phyloP scores from a whole-genome alignment of 2,797 vertebrate species.

The Antennarius maculatus region DNA sequence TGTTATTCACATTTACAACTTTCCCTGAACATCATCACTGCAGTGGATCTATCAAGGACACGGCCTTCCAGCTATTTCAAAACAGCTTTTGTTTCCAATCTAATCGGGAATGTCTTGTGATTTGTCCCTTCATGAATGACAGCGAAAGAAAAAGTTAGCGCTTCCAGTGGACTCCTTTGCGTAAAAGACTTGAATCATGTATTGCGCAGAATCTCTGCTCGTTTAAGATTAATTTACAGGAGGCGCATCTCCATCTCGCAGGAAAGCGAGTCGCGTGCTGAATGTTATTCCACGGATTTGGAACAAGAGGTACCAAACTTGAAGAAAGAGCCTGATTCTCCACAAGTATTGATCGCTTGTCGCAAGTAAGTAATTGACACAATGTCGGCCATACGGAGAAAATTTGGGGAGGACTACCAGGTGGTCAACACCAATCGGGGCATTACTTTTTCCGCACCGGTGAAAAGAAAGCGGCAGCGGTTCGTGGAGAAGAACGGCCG shows the following conservation, averaged over 20 bases:
- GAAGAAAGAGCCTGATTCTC: slow-evolving; percentile 50
- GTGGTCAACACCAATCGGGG: slow-evolving; percentile 81
- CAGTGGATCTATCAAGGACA: slow-evolving; percentile 36
- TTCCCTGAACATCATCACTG: slow-evolving; percentile 6
- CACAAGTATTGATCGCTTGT: slow-evolving; percentile 16
- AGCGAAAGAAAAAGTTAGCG: slow-evolving; percentile 56
- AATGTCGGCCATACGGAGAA: slow-evolving; percentile 87
- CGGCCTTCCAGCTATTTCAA: background rate
- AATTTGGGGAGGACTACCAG: slow-evolving; percentile 90
- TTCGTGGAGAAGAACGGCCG: slow-evolving; percentile 95
- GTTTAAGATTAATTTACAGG: slow-evolving; percentile 37
- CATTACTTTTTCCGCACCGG: slow-evolving; percentile 77
- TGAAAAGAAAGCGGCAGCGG: slow-evolving; percentile 86
- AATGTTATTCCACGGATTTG: slow-evolving; percentile 35
- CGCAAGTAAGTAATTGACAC: slow-evolving; percentile 19
- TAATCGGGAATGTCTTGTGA: background rate
- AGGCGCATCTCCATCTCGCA: slow-evolving; percentile 54
- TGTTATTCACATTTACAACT: slow-evolving; percentile 3
- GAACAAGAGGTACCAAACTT: slow-evolving; percentile 55
- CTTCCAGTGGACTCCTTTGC: slow-evolving; percentile 32
- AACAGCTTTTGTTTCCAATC: slow-evolving; percentile 2
- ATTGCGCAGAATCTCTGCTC: slow-evolving; percentile 68
- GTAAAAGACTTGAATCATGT: slow-evolving; percentile 47
- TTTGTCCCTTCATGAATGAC: background rate
- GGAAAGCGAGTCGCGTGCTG: slow-evolving; percentile 47